Evolutionary conservation across 2,888 invertebrate species (phyloP).

Genomic region (Platycheirus rosarum): DNA sequence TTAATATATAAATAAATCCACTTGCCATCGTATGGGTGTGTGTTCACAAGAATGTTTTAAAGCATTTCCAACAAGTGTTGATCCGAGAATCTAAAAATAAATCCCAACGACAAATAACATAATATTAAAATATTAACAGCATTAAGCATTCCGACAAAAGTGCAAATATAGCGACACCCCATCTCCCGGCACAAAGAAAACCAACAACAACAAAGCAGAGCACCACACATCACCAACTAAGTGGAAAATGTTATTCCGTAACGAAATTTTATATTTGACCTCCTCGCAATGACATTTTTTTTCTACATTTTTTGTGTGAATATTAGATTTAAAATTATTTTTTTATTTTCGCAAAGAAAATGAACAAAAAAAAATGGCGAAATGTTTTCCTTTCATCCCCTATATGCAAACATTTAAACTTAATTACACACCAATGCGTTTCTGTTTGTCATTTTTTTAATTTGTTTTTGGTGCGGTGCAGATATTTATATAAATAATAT

Average conservation of each 20-base stretch:
- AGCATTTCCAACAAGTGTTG: conserved; percentile 57
- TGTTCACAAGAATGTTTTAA: conserved; percentile 78
- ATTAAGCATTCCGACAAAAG: conserved; percentile 43
- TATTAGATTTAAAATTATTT: conserved; percentile 27
- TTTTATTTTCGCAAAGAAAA: conserved; percentile 28
- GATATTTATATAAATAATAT: conserved; percentile 42
- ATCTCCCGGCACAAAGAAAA: background rate
- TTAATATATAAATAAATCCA: conserved; percentile 50
- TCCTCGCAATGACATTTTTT: conserved; percentile 62
- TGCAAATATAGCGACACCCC: conserved; percentile 60
- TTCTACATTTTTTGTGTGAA: conserved; percentile 19
- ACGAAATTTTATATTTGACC: conserved; percentile 60
- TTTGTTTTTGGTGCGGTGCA: conserved; percentile 12
- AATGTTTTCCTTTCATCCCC: conserved; percentile 31
- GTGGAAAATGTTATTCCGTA: conserved; percentile 29
- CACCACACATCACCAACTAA: conserved; percentile 7
- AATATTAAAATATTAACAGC: conserved; percentile 62
- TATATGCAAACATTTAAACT: conserved; percentile 52
- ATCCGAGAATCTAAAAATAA: conserved; percentile 66
- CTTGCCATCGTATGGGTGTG: conserved; percentile 50
- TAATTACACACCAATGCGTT: conserved; percentile 39
- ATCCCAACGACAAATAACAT: conserved; percentile 56
- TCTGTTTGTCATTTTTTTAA: conserved; percentile 35
- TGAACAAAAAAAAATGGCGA: conserved; percentile 10
- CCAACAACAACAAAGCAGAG: conserved; percentile 24